Base-by-base conservation (phyloP, 2,797 vertebrate genomes). In the Oreortyx pictus region DNA sequence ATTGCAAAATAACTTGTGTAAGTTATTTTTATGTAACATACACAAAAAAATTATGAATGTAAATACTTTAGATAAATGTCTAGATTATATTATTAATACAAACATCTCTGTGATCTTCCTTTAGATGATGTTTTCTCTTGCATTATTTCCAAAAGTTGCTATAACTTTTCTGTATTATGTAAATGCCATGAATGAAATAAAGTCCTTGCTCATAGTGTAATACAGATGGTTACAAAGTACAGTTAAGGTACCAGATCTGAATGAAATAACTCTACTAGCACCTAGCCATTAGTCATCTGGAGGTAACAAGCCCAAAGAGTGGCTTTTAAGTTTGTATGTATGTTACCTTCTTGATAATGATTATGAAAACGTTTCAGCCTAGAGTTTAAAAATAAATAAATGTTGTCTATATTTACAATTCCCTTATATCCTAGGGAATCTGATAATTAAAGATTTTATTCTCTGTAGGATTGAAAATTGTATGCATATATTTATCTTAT, bases 51-150 rank as follows among this genome's bases (percentile, higher is more conserved):
- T 61, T 57, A n/a, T 46, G 15, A 77, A 27, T 84, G 25, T 76
- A 56, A 18, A 56, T 64, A 77, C 27, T 76, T 75, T 66, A 72
- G 29, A 50, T 70, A 66, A 1, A 5, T 75, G 14, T 72, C 89
- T 72, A 66, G 37, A 49, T 7, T 8, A 4, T 88, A 25, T 67
- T 89, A 64, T 66, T 86, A 86, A 81, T 77, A 35, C 35, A 74
- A 77, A 17, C 12, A 43, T 64, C 19, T 72, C 83, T 46, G 72
- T 75, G 20, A 25, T 65, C 18, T 86, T 82, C 77, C 8, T 59
- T 81, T 83, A 76, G 88, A 91, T 83, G 77, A 94, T 80, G 11
- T 11, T 87, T 78, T 82, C 12, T 88, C 43, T 60, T 70, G 23
- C 7, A 4, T 95, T 66, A 62, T 74, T 89, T 83, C 39, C 14